phyloP scores from a whole-genome alignment of 2,797 vertebrate species.

The Danio kyathit region DNA sequence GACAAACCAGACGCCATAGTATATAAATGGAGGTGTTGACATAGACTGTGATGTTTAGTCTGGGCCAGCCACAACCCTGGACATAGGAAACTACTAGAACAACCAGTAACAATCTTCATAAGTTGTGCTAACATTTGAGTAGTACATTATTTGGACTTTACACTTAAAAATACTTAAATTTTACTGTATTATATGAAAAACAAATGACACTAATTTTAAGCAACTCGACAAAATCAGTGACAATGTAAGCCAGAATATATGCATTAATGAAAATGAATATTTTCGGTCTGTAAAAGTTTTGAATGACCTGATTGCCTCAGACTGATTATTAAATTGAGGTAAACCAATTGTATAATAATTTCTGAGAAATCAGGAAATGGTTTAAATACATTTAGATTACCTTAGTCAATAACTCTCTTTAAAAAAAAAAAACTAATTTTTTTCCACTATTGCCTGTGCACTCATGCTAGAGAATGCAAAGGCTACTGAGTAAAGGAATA shows the following conservation, averaged over 20 bases:
- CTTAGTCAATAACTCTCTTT: background rate
- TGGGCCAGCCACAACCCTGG: background rate
- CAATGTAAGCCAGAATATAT: too few relatives aligned
- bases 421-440: constrained; percentile 14
- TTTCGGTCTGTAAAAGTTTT: background rate
- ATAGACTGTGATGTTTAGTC: constrained; percentile 24
- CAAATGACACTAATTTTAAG: too few relatives aligned
- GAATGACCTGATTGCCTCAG: background rate
- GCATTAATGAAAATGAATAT: background rate
- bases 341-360: background rate
- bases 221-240: too few relatives aligned
- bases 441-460: background rate
- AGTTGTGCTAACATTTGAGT: background rate
- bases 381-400: background rate
- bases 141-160: background rate
- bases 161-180: too few relatives aligned
- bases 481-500: background rate
- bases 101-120: background rate
- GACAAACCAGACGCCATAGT: constrained; percentile 1
- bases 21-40: constrained; percentile 35
- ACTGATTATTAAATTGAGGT: background rate
- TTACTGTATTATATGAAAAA: too few relatives aligned
- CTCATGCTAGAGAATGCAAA: background rate
- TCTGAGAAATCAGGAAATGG: background rate
- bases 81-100: constrained; percentile 1